These are phyloP conservation scores for Ammodytes marinus DNA, from an alignment of 2,113 vertebrate genomes.

Conservation along the genomic window DNA sequence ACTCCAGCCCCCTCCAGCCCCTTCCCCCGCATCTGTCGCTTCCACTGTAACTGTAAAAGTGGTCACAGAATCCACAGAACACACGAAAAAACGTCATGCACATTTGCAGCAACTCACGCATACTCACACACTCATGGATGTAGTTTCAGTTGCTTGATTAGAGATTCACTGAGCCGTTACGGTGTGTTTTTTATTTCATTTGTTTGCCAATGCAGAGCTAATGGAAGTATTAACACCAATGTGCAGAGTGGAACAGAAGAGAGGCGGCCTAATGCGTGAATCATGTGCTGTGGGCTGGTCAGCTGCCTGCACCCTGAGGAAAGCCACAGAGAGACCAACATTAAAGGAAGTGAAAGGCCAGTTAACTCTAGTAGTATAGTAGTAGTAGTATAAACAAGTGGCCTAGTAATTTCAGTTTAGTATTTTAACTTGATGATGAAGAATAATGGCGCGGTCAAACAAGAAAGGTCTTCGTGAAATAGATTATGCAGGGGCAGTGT, in stretches of 20 bases:
- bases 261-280: slow-evolving; percentile 24
- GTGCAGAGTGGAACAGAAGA: slow-evolving; percentile 20
- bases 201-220: slow-evolving; percentile 31
- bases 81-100: slow-evolving; percentile 32
- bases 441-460: too few relatives aligned
- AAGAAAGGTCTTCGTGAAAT: neutral
- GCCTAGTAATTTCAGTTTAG: neutral
- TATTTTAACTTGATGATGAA: neutral
- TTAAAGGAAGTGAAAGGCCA: neutral
- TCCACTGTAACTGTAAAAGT: slow-evolving; percentile 29
- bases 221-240: slow-evolving; percentile 30
- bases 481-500: neutral
- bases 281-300: slow-evolving; percentile 46
- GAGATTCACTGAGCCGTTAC: slow-evolving; percentile 44
- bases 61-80: slow-evolving; percentile 15
- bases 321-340: neutral
- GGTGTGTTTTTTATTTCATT: slow-evolving; percentile 2
- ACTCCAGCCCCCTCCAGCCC: neutral
- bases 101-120: slow-evolving; percentile 40
- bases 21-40: slow-evolving; percentile 24
- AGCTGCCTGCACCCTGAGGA: slow-evolving; percentile 21
- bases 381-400: neutral
- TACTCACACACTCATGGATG: slow-evolving; percentile 43
- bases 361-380: neutral
- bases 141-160: slow-evolving; percentile 68